A percentile compares a stretch with the other conserved stretches of the same genome.
Conservation (phyloP, 2,113 vertebrate species). For the Pterocles burchelli region DNA sequence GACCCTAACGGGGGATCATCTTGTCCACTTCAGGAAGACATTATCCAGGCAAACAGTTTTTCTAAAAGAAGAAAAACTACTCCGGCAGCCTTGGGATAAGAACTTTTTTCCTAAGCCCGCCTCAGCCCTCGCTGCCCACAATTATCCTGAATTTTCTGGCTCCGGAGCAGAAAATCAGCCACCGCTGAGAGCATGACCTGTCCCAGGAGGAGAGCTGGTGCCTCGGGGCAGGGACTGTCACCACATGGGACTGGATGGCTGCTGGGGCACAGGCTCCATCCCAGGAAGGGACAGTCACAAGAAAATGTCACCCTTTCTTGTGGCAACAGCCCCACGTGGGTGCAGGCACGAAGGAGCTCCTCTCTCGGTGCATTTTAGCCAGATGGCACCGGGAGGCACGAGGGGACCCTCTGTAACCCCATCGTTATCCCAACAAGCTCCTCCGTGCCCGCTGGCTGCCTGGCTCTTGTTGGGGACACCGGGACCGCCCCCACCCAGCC, state of each 20-base stretch:
- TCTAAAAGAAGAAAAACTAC: background rate
- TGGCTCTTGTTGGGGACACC: background rate
- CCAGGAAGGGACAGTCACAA: background rate
- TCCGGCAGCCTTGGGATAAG: too few species aligned
- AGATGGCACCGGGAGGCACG: background rate
- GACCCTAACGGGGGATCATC: background rate
- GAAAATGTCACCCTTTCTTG: background rate
- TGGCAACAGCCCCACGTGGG: rapidly evolving
- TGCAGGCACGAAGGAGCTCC: background rate
- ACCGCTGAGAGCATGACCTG: background rate
- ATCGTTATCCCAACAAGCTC: background rate
- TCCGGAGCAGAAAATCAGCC: background rate
- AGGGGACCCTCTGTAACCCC: background rate
- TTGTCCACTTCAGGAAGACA: background rate
- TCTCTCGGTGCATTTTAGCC: rapidly evolving
- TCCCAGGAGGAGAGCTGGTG: background rate
- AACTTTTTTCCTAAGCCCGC: too few species aligned
- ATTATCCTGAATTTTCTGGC: background rate
- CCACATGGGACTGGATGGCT: background rate
- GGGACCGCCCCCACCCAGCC: background rate
- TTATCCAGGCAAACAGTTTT: background rate
- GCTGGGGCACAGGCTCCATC: rapidly evolving
- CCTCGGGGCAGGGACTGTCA: background rate
- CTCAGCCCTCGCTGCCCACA: background rate
- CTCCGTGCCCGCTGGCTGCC: background rate